Evolutionary conservation across 2,888 invertebrate species (phyloP).

Genomic region (Aphodius sticticus): DNA sequence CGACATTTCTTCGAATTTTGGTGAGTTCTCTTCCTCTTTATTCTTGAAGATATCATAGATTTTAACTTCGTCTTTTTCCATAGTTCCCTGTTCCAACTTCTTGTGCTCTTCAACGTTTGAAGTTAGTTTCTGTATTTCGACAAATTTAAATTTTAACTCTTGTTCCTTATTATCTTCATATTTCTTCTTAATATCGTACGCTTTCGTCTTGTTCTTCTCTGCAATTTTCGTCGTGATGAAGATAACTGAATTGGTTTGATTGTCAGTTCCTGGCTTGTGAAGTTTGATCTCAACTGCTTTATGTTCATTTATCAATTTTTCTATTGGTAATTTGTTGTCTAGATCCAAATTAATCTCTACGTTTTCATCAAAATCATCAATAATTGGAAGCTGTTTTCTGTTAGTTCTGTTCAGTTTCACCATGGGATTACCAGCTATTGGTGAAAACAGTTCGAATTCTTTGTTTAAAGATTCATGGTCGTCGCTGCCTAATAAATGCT

Average conservation of each 20-base stretch:
- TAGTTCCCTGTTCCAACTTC: conserved; percentile 20
- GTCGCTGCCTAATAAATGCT: conserved; percentile 41
- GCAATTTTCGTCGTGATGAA: conserved; percentile 45
- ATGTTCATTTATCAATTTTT: conserved; percentile 34
- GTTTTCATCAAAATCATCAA: conserved; percentile 38
- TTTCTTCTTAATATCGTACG: conserved; percentile 25
- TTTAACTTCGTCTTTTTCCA: conserved; percentile 10
- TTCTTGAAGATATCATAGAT: conserved; percentile 18
- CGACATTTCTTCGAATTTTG: not conserved
- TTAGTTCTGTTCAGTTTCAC: conserved; percentile 56
- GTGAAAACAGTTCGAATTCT: conserved; percentile 55
- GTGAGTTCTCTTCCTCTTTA: conserved; percentile 9
- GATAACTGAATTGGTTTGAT: conserved; percentile 40
- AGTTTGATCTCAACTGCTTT: conserved; percentile 50
- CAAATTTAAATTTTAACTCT: not conserved
- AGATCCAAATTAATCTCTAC: conserved; percentile 42
- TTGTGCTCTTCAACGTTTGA: conserved; percentile 10
- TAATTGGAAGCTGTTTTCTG: conserved; percentile 55
- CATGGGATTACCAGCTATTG: conserved; percentile 48
- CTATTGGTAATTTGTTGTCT: conserved; percentile 37
- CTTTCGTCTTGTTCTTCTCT: conserved; percentile 29
- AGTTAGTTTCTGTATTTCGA: conserved; percentile 25
- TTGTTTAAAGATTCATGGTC: conserved; percentile 51
- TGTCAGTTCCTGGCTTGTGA: conserved; percentile 42
- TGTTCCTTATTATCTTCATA: conserved; percentile 27